A percentile compares a stretch with the other conserved stretches of the same genome.
Evolutionary conservation across 92 coral and sea anemone genomes (phyloP).

Genomic region (Bergia sp.): DNA sequence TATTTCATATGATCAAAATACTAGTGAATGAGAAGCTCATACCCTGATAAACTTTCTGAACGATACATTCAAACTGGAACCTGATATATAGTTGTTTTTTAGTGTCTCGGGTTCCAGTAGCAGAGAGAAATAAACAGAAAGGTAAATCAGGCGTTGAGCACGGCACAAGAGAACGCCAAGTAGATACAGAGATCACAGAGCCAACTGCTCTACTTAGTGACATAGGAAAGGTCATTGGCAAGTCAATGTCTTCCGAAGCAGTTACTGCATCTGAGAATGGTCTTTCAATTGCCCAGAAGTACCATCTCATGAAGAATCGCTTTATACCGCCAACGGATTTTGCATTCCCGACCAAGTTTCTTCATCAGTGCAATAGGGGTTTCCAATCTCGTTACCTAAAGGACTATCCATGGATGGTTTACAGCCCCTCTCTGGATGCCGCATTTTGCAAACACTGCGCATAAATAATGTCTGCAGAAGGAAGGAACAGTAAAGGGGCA

Average conservation of each 20-base stretch:
- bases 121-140: no score
- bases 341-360: slow-evolving; percentile 9
- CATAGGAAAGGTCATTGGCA: slow-evolving; percentile 17
- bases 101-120: no score
- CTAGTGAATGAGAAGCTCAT: no score
- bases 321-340: slow-evolving; percentile 25
- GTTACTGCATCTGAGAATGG: slow-evolving; percentile 12
- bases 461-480: slow-evolving; percentile 44
- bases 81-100: no score
- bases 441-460: slow-evolving; percentile 53
- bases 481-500: slow-evolving; percentile 39
- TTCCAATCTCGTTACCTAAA: slow-evolving; percentile 36
- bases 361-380: slow-evolving; percentile 28
- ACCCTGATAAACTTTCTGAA: no score
- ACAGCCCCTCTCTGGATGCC: slow-evolving; percentile 31
- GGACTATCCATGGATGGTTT: slow-evolving; percentile 39
- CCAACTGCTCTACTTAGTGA: not conserved
- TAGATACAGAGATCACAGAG: no score
- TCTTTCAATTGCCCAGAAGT: slow-evolving; percentile 34
- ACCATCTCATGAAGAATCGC: slow-evolving; percentile 20
- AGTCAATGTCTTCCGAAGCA: slow-evolving; percentile 25
- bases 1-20: no score
- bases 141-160: no score
- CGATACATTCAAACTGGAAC: no score
- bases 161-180: no score